A percentile compares a stretch with the other conserved stretches of the same genome.
Conservation (phyloP, 1,140 invertebrate genomes). For the Ostrea edulis region DNA sequence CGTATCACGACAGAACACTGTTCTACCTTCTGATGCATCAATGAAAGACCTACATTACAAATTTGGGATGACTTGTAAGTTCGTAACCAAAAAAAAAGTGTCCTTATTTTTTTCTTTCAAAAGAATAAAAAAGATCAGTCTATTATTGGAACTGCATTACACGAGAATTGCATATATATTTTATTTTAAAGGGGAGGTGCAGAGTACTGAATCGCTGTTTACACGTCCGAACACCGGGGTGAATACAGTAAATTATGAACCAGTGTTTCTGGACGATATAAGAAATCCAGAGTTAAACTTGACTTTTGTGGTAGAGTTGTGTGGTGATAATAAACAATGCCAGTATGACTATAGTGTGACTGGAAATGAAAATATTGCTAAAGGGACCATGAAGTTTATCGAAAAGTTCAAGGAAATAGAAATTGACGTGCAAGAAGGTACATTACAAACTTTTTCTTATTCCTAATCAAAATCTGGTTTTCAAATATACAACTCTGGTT, state of each 20-base stretch:
- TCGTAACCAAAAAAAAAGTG: no score
- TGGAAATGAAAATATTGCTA: conserved; percentile 65
- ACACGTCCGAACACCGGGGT: conserved; percentile 8
- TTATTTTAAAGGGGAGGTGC: conserved; percentile 47
- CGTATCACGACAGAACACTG: conserved; percentile 85
- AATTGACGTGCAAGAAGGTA: conserved; percentile 69
- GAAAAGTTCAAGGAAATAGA: conserved; percentile 66
- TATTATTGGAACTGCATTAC: background rate
- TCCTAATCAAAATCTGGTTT: no score
- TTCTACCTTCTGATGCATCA: conserved; percentile 54
- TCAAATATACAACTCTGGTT: no score
- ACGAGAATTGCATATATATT: background rate
- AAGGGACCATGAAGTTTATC: conserved; percentile 66
- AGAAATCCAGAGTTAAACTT: conserved; percentile 54
- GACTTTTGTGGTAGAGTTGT: conserved; percentile 59
- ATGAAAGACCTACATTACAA: conserved; percentile 69
- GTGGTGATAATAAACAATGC: conserved; percentile 69
- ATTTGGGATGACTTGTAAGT: conserved; percentile 76
- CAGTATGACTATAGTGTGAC: conserved; percentile 72
- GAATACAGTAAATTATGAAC: conserved; percentile 47
- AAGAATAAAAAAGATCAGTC: background rate
- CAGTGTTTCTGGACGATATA: conserved; percentile 58
- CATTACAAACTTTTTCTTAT: no score
- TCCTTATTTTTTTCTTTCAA: no score
- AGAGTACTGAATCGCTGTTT: conserved; percentile 48